Percentiles rank a stretch among this genome's conserved stretches.
Conservation (phyloP, 2,113 vertebrate genomes). For the Trachemys scripta region DNA sequence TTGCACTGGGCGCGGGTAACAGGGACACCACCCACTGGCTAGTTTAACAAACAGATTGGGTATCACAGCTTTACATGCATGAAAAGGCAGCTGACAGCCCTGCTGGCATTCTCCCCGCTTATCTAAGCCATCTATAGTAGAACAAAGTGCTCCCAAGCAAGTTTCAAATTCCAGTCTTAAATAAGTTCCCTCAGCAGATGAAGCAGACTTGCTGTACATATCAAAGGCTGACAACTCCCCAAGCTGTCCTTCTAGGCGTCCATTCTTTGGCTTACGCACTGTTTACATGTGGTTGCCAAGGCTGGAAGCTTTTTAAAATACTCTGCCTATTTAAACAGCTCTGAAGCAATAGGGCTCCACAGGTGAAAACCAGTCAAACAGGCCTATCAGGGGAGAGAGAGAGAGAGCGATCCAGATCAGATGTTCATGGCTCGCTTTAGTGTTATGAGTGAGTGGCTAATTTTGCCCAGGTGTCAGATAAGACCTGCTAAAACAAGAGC, state of each 20-base stretch:
- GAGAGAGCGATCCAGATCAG: neutral
- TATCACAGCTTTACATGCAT: neutral
- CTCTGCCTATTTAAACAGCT: neutral
- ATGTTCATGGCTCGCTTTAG: conserved; percentile 13
- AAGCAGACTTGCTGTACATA: neutral
- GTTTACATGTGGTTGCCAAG: neutral
- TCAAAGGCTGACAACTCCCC: neutral
- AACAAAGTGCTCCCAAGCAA: conserved; percentile 12
- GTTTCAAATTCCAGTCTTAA: neutral
- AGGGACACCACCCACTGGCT: fast-evolving
- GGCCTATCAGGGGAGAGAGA: conserved; percentile 36
- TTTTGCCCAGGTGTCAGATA: neutral
- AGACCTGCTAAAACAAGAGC: neutral
- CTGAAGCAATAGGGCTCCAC: conserved; percentile 42
- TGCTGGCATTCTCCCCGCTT: neutral
- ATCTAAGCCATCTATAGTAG: conserved; percentile 48
- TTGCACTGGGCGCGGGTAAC: neutral
- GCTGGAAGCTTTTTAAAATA: neutral
- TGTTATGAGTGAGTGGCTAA: neutral
- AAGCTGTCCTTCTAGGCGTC: neutral
- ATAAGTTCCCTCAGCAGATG: neutral
- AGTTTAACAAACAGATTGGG: neutral
- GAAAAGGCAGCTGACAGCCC: neutral
- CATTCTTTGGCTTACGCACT: neutral
- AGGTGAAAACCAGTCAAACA: conserved; percentile 74